Conservation (phyloP, 2,113 vertebrate species). For the Dissostichus mawsoni region DNA sequence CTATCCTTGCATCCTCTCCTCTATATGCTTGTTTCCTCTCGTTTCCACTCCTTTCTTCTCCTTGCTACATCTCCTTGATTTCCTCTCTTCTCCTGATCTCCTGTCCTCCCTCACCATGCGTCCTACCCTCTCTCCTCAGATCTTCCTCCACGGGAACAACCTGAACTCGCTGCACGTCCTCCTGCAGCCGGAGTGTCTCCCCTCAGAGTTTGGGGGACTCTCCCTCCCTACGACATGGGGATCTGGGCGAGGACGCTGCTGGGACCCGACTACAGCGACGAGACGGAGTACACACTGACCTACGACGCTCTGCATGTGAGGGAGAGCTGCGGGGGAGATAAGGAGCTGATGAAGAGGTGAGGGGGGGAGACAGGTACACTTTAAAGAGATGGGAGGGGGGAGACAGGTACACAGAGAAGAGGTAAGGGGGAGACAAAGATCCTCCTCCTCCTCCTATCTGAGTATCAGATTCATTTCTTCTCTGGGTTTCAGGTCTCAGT, state of each 20-base stretch:
- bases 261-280: constrained; percentile 95
- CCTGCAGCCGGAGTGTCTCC: constrained; percentile 95
- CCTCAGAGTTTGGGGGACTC: constrained; percentile 96
- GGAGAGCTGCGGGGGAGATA: constrained; percentile 79
- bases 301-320: constrained; percentile 89
- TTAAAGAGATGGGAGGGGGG: too few relatives aligned
- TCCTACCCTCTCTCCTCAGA: constrained; percentile 78
- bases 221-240: constrained; percentile 98
- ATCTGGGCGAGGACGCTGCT: constrained; percentile 96
- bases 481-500: constrained; percentile 74
- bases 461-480: not conserved
- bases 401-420: not conserved
- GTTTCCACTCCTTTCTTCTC: too few relatives aligned
- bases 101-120: too few relatives aligned
- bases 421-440: constrained; percentile 83
- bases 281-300: constrained; percentile 92
- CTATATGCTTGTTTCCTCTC: too few relatives aligned
- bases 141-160: constrained; percentile 98
- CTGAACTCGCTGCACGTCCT: constrained; percentile 97
- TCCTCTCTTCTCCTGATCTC: too few relatives aligned
- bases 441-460: too few relatives aligned
- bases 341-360: constrained; percentile 85
- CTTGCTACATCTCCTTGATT: too few relatives aligned
- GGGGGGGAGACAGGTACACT: not conserved
- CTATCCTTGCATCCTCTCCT: too few relatives aligned